phyloP scores from a whole-genome alignment of 1,140 invertebrate species.

The Dreissena rostriformis region DNA sequence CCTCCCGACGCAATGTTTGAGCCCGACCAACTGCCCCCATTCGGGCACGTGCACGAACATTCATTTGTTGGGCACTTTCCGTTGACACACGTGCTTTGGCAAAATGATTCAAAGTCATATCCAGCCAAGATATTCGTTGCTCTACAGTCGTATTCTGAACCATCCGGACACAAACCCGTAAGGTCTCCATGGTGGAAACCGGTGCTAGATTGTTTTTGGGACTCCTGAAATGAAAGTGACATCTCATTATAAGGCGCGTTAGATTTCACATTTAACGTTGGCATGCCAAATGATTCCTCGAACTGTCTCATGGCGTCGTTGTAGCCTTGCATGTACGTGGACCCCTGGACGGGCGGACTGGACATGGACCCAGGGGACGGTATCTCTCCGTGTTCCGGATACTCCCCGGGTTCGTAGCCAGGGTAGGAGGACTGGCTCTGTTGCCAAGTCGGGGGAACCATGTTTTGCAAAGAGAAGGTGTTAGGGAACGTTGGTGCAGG shows the following conservation, averaged over 20 bases:
- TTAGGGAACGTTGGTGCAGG: not conserved
- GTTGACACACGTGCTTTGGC: constrained; percentile 55
- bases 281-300: constrained; percentile 18
- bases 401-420: constrained; percentile 48
- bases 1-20: not conserved
- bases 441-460: not conserved
- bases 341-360: not conserved
- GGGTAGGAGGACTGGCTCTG: not conserved
- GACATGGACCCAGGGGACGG: not conserved
- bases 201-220: constrained; percentile 3
- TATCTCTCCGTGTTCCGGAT: constrained; percentile 32
- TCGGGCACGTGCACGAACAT: constrained; percentile 61
- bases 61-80: constrained; percentile 58
- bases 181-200: constrained; percentile 18
- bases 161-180: constrained; percentile 57
- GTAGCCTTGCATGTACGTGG: constrained; percentile 39
- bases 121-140: constrained; percentile 41
- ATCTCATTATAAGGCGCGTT: constrained; percentile 31
- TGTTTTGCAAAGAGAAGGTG: not conserved
- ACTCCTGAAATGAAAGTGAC: constrained; percentile 18
- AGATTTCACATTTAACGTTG: constrained; percentile 8
- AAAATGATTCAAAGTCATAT: constrained; percentile 59
- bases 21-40: not conserved
- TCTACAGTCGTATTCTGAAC: constrained; percentile 57
- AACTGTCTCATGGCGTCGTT: constrained; percentile 39